These are phyloP conservation scores for Aspidapion aeneum DNA, from an alignment of 2,888 invertebrate species.

Conservation along the genomic window DNA sequence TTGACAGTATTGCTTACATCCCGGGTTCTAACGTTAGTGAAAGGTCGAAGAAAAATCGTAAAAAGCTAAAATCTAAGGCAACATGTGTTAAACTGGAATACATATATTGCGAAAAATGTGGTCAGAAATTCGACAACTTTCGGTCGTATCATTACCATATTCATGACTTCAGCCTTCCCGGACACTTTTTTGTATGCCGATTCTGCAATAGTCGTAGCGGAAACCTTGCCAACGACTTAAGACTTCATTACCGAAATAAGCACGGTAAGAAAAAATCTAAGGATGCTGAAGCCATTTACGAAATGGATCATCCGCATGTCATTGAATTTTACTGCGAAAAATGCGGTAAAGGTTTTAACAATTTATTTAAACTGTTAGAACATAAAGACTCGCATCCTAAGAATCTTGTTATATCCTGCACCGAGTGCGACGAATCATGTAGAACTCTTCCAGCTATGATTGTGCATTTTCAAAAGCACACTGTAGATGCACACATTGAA, in stretches of 20 bases:
- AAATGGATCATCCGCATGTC: background rate
- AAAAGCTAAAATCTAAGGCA: too few relatives aligned
- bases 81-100: too few relatives aligned
- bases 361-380: background rate
- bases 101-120: too few relatives aligned
- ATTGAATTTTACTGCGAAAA: conserved; percentile 8
- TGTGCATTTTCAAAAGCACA: conserved; percentile 1
- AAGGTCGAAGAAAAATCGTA: too few relatives aligned
- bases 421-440: background rate
- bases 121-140: too few relatives aligned
- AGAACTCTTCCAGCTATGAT: background rate
- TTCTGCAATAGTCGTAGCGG: too few relatives aligned
- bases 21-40: background rate
- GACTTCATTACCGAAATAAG: background rate
- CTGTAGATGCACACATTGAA: conserved; percentile 1
- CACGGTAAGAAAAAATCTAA: background rate
- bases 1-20: background rate
- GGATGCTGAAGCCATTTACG: background rate
- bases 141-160: too few relatives aligned
- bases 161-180: too few relatives aligned
- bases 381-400: conserved; percentile 3
- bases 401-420: background rate
- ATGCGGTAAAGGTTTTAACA: conserved; percentile 10
- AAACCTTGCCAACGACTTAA: too few relatives aligned
- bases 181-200: too few relatives aligned